These are phyloP conservation scores for Sula dactylatra DNA, from an alignment of 2,113 vertebrate genomes.

Conservation along the genomic window DNA sequence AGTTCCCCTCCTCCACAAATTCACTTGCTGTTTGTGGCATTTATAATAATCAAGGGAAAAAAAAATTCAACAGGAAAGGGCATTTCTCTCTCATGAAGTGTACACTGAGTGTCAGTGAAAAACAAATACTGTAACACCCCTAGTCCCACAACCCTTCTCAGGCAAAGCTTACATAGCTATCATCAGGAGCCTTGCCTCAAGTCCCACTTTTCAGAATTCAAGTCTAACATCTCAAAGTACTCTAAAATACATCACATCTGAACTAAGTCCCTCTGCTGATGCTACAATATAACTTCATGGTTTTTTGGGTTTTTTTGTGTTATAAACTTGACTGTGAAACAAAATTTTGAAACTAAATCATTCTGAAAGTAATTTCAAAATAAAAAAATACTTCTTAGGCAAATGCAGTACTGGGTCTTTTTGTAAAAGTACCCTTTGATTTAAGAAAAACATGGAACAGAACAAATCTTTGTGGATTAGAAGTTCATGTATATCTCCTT, in stretches of 20 bases:
- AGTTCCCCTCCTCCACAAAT: constrained; percentile 50
- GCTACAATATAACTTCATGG: background rate
- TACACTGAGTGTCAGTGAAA: background rate
- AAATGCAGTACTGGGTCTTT: background rate
- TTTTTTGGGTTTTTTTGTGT: background rate
- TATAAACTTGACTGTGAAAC: constrained; percentile 7
- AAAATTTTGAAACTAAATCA: background rate
- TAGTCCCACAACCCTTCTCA: background rate
- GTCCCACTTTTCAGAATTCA: background rate
- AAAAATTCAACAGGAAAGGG: background rate
- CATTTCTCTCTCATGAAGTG: constrained; percentile 1
- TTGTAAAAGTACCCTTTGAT: background rate
- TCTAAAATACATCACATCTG: background rate
- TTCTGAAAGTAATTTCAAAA: constrained; percentile 3
- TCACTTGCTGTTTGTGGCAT: constrained; percentile 29
- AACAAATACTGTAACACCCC: background rate
- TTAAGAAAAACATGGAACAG: background rate
- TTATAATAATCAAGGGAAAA: constrained; percentile 34
- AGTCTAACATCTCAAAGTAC: background rate
- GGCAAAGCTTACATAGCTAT: background rate
- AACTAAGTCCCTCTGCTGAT: background rate
- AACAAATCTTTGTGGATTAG: background rate
- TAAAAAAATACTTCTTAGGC: background rate
- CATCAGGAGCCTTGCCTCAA: background rate
- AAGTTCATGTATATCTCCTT: background rate